Evolutionary conservation across 2,113 vertebrate species (phyloP), one percentile per base, ranked within the genome.

Genomic region (Etheostoma spectabile): DNA sequence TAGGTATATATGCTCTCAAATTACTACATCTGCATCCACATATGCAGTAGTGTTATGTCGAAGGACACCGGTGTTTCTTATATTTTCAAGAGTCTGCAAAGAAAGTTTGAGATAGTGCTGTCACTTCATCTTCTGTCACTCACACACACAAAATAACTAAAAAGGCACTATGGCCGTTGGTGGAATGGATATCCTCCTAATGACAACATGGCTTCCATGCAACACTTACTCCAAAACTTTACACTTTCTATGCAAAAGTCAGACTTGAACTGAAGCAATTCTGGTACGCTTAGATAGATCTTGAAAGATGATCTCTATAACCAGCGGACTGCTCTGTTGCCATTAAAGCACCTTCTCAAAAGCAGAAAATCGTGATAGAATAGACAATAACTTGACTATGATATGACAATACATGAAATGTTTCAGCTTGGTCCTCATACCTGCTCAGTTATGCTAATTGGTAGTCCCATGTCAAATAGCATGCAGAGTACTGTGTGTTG

Each of bases 381-480:
- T 38, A 62, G 22, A 10, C 33, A n/a, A n/a, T 4, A 67, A 19
- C 55, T 51, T 14, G 35, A 19, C 30, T 14, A n/a, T 46, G 30
- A 53, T 10, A 15, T 4, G 6, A 56, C 21, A 3, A 22, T 7
- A 38, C 8, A 14, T 1, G 3, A 42, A 62, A 61, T 33, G 46
- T 61, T 42, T 57, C n/a, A 63, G 61, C 61, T 59, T 33, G 16
- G 52, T 33, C 63, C 61, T 71, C 64, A 53, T 64, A 35, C 76
- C 46, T 78, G 84, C 61, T 70, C n/a, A 64, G 45, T 65, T 79
- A 42, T 42, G 10, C 65, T 75, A 79, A 90, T 12, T 79, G 75
- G 74, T 75, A 60, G 85, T 83, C 88, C 78, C 78, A 64, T 30
- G 30, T 30, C 71, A 88, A 86, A 86, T 89, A 88, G 70, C 71